phyloP scores from a whole-genome alignment of 2,113 vertebrate species.

The Lanius collurio region DNA sequence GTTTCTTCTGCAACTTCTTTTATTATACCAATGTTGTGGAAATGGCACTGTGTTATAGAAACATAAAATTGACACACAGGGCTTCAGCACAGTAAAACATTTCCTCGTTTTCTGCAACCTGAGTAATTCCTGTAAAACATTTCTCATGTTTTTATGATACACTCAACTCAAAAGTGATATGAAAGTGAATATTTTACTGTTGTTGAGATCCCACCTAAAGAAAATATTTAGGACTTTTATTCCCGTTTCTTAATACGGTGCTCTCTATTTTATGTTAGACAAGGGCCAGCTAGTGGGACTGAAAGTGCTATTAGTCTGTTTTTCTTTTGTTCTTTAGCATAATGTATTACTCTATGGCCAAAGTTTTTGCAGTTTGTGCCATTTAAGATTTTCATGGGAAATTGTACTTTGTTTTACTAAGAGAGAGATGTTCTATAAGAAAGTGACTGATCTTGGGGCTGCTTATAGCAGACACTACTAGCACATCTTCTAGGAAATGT shows the following conservation, averaged over 20 bases:
- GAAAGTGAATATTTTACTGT: background rate
- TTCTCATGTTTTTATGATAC: background rate
- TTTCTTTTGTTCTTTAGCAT: background rate
- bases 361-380: background rate
- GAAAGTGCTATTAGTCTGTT: background rate
- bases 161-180: background rate
- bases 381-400: background rate
- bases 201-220: background rate
- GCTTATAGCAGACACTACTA: background rate
- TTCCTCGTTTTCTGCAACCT: background rate
- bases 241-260: background rate
- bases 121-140: background rate
- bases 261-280: background rate
- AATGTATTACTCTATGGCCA: background rate
- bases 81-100: background rate
- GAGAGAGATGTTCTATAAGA: background rate
- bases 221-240: background rate
- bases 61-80: background rate
- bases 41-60: background rate
- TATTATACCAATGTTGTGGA: background rate
- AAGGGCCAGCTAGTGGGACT: background rate
- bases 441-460: background rate
- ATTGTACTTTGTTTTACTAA: background rate
- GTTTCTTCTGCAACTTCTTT: background rate
- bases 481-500: background rate